Base-by-base conservation (phyloP, 2,888 invertebrate species). In the Trissonchulus latispiculum region DNA sequence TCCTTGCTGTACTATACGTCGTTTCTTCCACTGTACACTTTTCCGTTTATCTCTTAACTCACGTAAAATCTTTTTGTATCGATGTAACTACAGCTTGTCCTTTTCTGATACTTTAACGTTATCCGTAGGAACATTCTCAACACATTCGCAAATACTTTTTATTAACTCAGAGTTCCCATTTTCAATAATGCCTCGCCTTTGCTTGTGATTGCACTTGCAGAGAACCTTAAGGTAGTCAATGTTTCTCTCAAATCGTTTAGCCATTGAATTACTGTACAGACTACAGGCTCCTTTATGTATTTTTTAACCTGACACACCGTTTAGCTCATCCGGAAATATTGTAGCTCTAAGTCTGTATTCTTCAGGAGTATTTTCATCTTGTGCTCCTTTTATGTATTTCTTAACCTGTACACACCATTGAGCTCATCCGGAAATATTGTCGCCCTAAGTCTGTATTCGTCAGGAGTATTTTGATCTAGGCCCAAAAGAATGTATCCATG, bases 81-180 rank as follows among this genome's bases (percentile, higher is more conserved):
- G 48, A 48, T 23, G 8, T 15, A 48, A 23, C 15, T 28, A 8
- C 64, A 18, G 15, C 28, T 64, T 64, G 3, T 64, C 15, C n/a
- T 23, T 3, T 3, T 64, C 28, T 29, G 31, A 15, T 28, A 28
- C 3, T 15, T 3, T 3, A 8, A 64, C 8, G 31, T 8, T 64
- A 28, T n/a, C 64, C 15, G 8, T 15, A 3, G 23, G 48, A 23
- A 48, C 48, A 48, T 48, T 48, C 48, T 48, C 48, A 48, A 64
- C 64, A 64, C 28, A 64, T 15, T 64, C n/a, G n/a, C 64, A 64
- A 64, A 64, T 64, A 15, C n/a, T 64, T 64, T 28, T 64, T 29
- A 64, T 48, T 23, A 48, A 48, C 23, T 48, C 48, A 48, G 8
- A 15, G 48, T 48, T 23, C 23, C 28, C 64, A 3, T 23, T n/a